Evolutionary conservation across 2,888 invertebrate genomes (phyloP), one percentile per base, ranked within the genome.

Genomic region (Geophilus truncorum): DNA sequence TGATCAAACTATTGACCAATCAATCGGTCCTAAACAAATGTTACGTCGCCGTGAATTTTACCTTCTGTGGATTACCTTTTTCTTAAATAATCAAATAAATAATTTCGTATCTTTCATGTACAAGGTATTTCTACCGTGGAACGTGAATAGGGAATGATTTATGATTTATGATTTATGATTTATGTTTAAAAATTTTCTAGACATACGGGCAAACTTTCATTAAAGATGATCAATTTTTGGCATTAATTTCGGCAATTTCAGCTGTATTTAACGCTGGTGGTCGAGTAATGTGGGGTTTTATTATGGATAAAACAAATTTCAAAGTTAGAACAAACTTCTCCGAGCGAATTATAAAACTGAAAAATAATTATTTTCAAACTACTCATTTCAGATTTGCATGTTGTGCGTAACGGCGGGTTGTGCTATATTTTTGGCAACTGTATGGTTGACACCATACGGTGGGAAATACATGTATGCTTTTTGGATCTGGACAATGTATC

Each of bases 261-360:
- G 86, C 89, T 0, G 84, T 89, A n/a, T 88, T 87, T 80, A 89
- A 89, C 84, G 86, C 87, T 9, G 82, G 83, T 7, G 88, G 88
- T 3, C 83, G 89, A 45, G 86, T 89, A 7, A 82, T 86, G 18
- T 89, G 89, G 89, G 89, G 89, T 10, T 82, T 84, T 23, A 34
- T 88, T 23, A 86, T 87, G 79, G 89, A 89, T 83, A 40, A 40
- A 15, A 12, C 40, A 2, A 40, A 15, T 40, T 40, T 12, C 15
- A 40, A 40, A 40, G 40, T 40, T 12, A 34, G 9, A 34, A 34
- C 5, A 9, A 7, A 34, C 9, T 9, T 34, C 6, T 34, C 34
- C 5, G 40, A 32, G 9, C 9, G 32, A 32, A 32, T 6, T 32
- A 32, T 32, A 9, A 32, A 4, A 9, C 32, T 6, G 9, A 32